phyloP scores from a whole-genome alignment of 2,113 vertebrate genomes.

The Grallaria varia region DNA sequence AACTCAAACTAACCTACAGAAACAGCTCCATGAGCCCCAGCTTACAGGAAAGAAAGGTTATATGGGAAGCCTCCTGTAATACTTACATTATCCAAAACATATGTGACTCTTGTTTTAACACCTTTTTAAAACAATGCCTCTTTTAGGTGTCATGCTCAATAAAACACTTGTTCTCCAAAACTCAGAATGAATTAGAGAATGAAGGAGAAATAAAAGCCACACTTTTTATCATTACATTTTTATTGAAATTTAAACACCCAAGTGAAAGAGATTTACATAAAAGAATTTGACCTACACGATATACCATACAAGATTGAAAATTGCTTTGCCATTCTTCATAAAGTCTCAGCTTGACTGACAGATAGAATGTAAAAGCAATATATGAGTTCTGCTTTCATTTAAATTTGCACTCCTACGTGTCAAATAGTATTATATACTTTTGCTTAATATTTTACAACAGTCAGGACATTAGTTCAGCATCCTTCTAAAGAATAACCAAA shows the following conservation, averaged over 20 bases:
- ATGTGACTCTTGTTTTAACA: slow-evolving; percentile 53
- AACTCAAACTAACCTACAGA: slow-evolving; percentile 13
- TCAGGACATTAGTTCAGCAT: slow-evolving; percentile 19
- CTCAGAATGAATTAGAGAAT: slow-evolving; percentile 64
- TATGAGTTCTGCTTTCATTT: slow-evolving; percentile 68
- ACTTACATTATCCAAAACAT: slow-evolving; percentile 51
- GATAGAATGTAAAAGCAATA: slow-evolving; percentile 69
- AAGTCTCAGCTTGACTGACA: slow-evolving; percentile 72
- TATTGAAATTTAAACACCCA: slow-evolving; percentile 75
- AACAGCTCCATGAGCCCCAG: not conserved
- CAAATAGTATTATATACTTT: slow-evolving; percentile 54
- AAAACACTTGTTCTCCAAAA: slow-evolving; percentile 66
- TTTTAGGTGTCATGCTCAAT: slow-evolving; percentile 65
- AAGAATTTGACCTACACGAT: slow-evolving; percentile 72
- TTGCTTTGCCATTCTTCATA: slow-evolving; percentile 70
- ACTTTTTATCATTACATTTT: slow-evolving; percentile 68
- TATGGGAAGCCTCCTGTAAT: not conserved
- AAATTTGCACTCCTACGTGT: slow-evolving; percentile 48
- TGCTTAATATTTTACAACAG: slow-evolving; percentile 61
- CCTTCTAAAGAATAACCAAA: slow-evolving; percentile 16
- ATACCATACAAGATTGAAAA: slow-evolving; percentile 69
- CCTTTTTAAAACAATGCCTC: slow-evolving; percentile 62
- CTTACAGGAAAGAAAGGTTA: not conserved
- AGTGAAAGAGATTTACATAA: slow-evolving; percentile 76
- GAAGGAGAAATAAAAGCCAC: slow-evolving; percentile 64